These are phyloP conservation scores for Schizotus pectinicornis DNA, from an alignment of 2,888 invertebrate species.

Conservation along the genomic window DNA sequence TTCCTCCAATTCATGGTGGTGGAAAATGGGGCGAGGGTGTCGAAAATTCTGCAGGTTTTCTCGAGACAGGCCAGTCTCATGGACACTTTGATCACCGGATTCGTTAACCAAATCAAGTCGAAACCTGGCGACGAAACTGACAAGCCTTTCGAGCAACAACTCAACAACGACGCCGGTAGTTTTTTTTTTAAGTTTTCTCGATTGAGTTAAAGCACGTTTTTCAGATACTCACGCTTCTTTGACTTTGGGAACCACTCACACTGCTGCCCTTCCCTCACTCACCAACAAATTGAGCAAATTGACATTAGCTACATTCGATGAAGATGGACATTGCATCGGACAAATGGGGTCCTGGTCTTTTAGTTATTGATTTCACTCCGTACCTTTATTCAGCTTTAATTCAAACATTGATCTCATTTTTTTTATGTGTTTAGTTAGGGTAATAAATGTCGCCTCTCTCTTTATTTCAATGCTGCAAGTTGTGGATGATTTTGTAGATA, in stretches of 20 bases:
- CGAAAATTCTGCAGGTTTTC: conserved; percentile 79
- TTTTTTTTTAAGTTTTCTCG: background rate
- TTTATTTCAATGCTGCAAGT: conserved; percentile 11
- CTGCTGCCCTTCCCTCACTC: conserved; percentile 68
- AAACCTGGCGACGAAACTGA: conserved; percentile 59
- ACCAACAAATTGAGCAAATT: conserved; percentile 86
- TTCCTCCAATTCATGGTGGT: conserved; percentile 88
- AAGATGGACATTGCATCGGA: conserved; percentile 84
- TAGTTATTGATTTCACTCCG: conserved; percentile 59
- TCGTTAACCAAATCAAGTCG: conserved; percentile 76
- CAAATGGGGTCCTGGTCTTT: conserved; percentile 87
- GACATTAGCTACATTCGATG: conserved; percentile 88
- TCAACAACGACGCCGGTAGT: conserved; percentile 48
- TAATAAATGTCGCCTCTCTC: background rate
- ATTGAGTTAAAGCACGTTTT: conserved; percentile 41
- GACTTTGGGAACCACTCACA: conserved; percentile 53
- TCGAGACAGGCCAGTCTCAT: conserved; percentile 83
- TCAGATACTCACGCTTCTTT: conserved; percentile 59
- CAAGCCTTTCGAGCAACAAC: conserved; percentile 49
- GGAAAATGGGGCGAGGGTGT: conserved; percentile 77
- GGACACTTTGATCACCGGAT: conserved; percentile 83
- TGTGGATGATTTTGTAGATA: conserved; percentile 44
- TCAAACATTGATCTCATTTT: conserved; percentile 21
- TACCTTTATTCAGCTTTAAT: conserved; percentile 9
- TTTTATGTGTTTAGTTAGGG: conserved; percentile 2